Evolutionary conservation across 2,797 vertebrate genomes (phyloP).

Genomic region (Chelon auratus): DNA sequence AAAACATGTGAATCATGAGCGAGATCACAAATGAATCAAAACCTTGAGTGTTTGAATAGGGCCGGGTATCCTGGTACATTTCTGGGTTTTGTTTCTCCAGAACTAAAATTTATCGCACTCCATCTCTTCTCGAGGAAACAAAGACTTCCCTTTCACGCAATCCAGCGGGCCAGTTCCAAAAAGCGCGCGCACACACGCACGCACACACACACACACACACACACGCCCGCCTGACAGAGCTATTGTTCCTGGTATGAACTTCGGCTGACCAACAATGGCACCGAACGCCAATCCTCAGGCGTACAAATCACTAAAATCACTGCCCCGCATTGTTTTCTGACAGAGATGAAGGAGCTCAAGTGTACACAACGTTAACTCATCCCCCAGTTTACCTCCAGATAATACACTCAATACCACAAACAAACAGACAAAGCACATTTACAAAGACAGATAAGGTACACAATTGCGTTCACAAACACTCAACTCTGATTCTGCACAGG

Average conservation of each 20-base stretch:
- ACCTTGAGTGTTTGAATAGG: constrained; percentile 28
- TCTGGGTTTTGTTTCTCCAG: constrained; percentile 51
- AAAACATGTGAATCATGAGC: constrained; percentile 25
- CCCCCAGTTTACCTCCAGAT: constrained; percentile 58
- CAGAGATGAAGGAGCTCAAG: constrained; percentile 55
- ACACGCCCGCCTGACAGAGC: constrained; percentile 25
- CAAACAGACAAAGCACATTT: constrained; percentile 63
- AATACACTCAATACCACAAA: constrained; percentile 58
- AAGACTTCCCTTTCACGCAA: constrained; percentile 53
- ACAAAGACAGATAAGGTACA: constrained; percentile 59
- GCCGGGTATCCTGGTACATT: constrained; percentile 41
- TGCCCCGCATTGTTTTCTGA: constrained; percentile 63
- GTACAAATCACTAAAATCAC: constrained; percentile 63
- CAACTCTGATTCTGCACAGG: constrained; percentile 44
- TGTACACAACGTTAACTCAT: constrained; percentile 56
- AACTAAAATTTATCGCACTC: constrained; percentile 43
- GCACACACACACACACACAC: constrained; percentile 14
- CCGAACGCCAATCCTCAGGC: constrained; percentile 53
- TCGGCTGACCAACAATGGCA: constrained; percentile 49
- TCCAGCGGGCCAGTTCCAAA: constrained; percentile 43
- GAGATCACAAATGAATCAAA: constrained; percentile 29
- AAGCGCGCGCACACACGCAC: constrained; percentile 15
- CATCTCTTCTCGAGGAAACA: constrained; percentile 57
- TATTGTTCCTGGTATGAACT: constrained; percentile 68
- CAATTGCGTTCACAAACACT: constrained; percentile 40